Conservation (phyloP, 1,140 invertebrate species). For the Pinna nobilis region DNA sequence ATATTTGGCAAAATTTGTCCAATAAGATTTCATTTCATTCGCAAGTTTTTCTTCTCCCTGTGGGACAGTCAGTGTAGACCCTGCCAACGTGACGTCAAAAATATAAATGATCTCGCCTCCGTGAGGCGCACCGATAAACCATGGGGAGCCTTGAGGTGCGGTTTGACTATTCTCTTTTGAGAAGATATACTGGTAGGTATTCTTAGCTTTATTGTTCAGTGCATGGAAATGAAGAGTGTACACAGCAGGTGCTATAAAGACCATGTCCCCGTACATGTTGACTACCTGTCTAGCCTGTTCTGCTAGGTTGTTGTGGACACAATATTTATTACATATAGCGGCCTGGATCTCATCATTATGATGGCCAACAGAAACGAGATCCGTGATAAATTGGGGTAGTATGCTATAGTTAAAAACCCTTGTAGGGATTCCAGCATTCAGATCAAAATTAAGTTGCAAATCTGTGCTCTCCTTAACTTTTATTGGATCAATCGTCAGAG, state of each 20-base stretch:
- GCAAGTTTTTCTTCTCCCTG: no score
- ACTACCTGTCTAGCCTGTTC: not conserved
- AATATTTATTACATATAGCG: not conserved
- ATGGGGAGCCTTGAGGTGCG: no score
- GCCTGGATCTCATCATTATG: not conserved
- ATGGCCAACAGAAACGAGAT: no score
- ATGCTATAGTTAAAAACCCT: not conserved
- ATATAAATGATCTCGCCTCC: no score
- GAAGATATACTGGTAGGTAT: conserved; percentile 4
- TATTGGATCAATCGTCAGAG: not conserved
- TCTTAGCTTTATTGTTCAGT: not conserved
- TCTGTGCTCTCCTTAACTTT: not conserved
- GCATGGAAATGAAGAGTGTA: not conserved
- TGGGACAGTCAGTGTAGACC: no score
- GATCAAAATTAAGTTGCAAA: not conserved
- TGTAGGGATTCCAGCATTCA: not conserved
- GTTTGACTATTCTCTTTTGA: no score
- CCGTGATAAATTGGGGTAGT: not conserved
- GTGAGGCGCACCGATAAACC: no score
- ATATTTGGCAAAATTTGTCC: conserved; percentile 23
- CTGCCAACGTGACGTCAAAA: no score
- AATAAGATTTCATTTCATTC: conserved; percentile 13
- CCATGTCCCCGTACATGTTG: not conserved
- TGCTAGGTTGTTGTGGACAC: not conserved
- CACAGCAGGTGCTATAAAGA: not conserved